A percentile compares a stretch with the other conserved stretches of the same genome.
These are phyloP conservation scores for Masnerella sp. DNA, from an alignment of 2,888 invertebrate genomes.

Conservation along the genomic window DNA sequence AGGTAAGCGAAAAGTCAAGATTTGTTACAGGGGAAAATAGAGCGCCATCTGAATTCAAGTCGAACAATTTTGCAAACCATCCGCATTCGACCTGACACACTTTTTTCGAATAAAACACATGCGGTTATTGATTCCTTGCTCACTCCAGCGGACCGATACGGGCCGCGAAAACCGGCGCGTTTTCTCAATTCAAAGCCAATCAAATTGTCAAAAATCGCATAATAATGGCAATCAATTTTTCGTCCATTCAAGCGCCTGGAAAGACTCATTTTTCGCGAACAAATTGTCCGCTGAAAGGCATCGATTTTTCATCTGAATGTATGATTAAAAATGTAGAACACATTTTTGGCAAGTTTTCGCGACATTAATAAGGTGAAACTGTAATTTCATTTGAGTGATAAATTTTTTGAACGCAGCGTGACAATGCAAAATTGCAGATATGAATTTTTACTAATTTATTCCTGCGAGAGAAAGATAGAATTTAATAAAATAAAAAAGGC, in stretches of 20 bases:
- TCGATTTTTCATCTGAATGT: slow-evolving; percentile 1
- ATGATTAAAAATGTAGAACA: slow-evolving; percentile 12
- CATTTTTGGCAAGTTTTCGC: no score
- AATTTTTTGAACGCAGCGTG: no score
- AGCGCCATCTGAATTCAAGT: slow-evolving; percentile 9
- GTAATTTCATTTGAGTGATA: no score
- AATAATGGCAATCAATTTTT: slow-evolving; percentile 20
- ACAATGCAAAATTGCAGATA: no score
- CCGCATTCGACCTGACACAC: slow-evolving; percentile 32
- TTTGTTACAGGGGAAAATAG: slow-evolving; percentile 3
- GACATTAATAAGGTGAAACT: no score
- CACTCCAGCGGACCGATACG: slow-evolving; percentile 4
- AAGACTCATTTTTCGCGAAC: slow-evolving; percentile 1
- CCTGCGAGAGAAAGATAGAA: no score
- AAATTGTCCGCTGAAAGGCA: not conserved
- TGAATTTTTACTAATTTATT: no score
- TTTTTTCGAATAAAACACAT: slow-evolving; percentile 38
- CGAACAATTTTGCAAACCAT: slow-evolving; percentile 11
- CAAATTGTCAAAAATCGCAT: slow-evolving; percentile 24
- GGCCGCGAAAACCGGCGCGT: slow-evolving; percentile 6
- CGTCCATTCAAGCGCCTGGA: not conserved
- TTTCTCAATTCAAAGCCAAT: slow-evolving; percentile 10
- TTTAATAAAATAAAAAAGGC: no score
- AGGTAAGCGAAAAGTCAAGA: not conserved
- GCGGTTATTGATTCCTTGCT: slow-evolving; percentile 30